Percentiles rank a stretch among this genome's conserved stretches.
phyloP scores from a whole-genome alignment of 2,888 invertebrate genomes.

The Drosophila peninsularis region DNA sequence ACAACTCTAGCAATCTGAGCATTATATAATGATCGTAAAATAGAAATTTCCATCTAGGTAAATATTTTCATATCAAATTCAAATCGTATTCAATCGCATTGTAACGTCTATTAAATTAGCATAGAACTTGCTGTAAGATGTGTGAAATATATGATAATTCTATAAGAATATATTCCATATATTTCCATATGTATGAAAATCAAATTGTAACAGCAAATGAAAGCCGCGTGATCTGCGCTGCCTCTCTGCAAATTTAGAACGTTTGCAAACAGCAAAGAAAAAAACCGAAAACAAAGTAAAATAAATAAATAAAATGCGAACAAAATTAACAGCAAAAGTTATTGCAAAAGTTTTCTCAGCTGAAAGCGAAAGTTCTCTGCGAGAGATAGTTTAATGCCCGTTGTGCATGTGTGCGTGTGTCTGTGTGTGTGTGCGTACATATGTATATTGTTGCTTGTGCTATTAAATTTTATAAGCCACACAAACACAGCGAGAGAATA shows the following conservation, averaged over 20 bases:
- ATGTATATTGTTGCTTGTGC: conserved; percentile 35
- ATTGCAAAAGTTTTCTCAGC: conserved; percentile 49
- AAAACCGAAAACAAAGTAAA: conserved; percentile 23
- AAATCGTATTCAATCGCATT: neutral
- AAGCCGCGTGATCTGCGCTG: conserved; percentile 53
- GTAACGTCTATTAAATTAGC: neutral
- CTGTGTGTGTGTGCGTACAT: conserved; percentile 4
- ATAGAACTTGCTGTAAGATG: conserved; percentile 37
- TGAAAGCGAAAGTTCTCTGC: conserved; percentile 64
- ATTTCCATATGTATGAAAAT: conserved; percentile 26
- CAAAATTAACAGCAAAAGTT: conserved; percentile 53
- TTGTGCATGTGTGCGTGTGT: conserved; percentile 8
- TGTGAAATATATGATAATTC: conserved; percentile 14
- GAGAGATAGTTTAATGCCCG: conserved; percentile 62
- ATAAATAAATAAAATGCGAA: conserved; percentile 35
- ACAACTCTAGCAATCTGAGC: neutral
- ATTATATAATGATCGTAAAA: neutral
- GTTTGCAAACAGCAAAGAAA: conserved; percentile 12
- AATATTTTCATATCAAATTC: neutral
- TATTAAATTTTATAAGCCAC: conserved; percentile 53
- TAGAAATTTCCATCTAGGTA: neutral
- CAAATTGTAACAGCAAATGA: conserved; percentile 63
- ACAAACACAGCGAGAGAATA: conserved; percentile 21
- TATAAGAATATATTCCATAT: conserved; percentile 11
- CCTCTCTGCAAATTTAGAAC: conserved; percentile 37